Conservation (phyloP, 2,888 invertebrate species). For the Keiferia lycopersicella region DNA sequence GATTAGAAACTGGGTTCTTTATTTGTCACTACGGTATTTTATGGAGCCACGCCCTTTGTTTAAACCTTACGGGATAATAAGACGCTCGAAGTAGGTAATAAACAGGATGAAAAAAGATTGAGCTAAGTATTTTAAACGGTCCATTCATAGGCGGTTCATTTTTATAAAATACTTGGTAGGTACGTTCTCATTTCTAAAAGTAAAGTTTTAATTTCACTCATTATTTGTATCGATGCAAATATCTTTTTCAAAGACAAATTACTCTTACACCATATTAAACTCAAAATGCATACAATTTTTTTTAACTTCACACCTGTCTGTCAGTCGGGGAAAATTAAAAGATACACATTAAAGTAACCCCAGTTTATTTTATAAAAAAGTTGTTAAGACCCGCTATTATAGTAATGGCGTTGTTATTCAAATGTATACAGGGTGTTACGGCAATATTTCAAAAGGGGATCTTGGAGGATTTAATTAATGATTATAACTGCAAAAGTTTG, state of each 20-base stretch:
- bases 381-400: constrained; percentile 18
- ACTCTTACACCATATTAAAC: background rate
- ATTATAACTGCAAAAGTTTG: constrained; percentile 24
- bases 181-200: no score
- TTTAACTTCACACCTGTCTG: constrained; percentile 4
- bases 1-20: background rate
- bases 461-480: constrained; percentile 28
- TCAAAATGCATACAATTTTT: background rate
- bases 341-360: background rate
- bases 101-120: no score
- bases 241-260: no score
- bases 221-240: no score
- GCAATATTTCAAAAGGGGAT: constrained; percentile 26
- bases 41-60: background rate
- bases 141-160: no score
- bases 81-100: no score
- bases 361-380: constrained; percentile 13
- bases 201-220: no score
- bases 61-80: no score
- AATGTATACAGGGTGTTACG: constrained; percentile 17
- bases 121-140: no score
- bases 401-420: constrained; percentile 20
- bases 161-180: no score
- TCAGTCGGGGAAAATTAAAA: background rate
- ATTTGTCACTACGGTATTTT: background rate